Percentiles rank a stretch among this genome's conserved stretches.
These are phyloP conservation scores for Poecile atricapillus DNA, from an alignment of 2,113 vertebrate species.

Conservation along the genomic window DNA sequence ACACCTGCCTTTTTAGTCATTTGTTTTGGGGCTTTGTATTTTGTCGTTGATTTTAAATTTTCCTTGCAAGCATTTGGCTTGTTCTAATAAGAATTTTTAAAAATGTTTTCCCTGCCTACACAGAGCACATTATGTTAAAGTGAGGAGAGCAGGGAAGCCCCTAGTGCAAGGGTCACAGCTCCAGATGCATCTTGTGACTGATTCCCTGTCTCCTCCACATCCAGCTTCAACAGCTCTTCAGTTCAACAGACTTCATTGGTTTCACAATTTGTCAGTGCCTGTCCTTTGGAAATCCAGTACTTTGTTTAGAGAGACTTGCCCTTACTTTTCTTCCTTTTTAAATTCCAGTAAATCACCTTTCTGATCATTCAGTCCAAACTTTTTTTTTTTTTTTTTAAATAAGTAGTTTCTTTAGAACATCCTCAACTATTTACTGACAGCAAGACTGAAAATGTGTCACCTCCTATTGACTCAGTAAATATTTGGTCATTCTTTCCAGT, in stretches of 20 bases:
- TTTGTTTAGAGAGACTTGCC: neutral
- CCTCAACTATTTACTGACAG: neutral
- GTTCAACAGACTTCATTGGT: neutral
- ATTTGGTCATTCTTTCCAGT: neutral
- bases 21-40: neutral
- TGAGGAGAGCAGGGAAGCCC: neutral
- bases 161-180: neutral
- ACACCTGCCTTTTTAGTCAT: neutral
- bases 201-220: neutral
- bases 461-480: neutral
- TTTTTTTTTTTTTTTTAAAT: neutral
- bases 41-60: neutral
- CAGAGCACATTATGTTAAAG: neutral
- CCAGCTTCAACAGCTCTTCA: neutral
- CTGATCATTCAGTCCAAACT: neutral
- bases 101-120: neutral
- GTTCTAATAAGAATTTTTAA: neutral
- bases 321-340: neutral
- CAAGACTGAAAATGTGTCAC: neutral
- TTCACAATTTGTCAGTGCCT: neutral
- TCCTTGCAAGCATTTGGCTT: neutral
- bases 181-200: neutral
- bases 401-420: neutral
- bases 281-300: neutral
- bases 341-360: neutral